These are phyloP conservation scores for Amphibalanus amphitrite DNA, from an alignment of 1,140 invertebrate genomes.

Conservation along the genomic window DNA sequence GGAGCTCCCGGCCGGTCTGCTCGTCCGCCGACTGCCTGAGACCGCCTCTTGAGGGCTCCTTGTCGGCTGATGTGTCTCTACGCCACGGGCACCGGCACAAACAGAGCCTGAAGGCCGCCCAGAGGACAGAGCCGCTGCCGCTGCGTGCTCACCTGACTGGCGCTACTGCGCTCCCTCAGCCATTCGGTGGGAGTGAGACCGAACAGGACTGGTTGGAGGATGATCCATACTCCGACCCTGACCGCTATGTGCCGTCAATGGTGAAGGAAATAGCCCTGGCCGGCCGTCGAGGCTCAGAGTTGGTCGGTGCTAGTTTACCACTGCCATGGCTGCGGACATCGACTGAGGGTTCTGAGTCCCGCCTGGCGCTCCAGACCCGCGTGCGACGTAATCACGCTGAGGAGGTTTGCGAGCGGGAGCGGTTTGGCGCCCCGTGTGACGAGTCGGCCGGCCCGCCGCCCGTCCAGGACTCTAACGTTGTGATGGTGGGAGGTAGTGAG, in stretches of 20 bases:
- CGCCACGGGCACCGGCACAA: not conserved
- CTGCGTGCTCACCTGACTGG: no score
- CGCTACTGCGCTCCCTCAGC: not conserved
- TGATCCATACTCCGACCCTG: no score
- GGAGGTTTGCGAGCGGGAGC: not conserved
- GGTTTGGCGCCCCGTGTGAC: not conserved
- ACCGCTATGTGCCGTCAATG: not conserved
- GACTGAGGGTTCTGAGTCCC: no score
- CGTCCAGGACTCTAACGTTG: not conserved
- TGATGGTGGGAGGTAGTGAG: not conserved
- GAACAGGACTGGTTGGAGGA: not conserved
- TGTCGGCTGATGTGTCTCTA: not conserved
- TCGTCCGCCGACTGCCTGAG: not conserved
- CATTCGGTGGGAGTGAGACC: not conserved
- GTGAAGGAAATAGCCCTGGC: not conserved
- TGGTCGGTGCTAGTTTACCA: no score
- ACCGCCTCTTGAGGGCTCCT: not conserved
- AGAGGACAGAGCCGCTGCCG: not conserved
- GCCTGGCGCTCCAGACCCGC: not conserved
- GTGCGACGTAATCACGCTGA: not conserved
- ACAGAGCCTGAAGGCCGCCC: no score
- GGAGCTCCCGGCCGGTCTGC: not conserved
- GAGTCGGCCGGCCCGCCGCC: not conserved
- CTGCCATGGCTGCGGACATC: not conserved
- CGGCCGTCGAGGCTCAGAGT: not conserved